Evolutionary conservation across 2,888 invertebrate genomes (phyloP).

Genomic region (Lycophotia porphyrea): DNA sequence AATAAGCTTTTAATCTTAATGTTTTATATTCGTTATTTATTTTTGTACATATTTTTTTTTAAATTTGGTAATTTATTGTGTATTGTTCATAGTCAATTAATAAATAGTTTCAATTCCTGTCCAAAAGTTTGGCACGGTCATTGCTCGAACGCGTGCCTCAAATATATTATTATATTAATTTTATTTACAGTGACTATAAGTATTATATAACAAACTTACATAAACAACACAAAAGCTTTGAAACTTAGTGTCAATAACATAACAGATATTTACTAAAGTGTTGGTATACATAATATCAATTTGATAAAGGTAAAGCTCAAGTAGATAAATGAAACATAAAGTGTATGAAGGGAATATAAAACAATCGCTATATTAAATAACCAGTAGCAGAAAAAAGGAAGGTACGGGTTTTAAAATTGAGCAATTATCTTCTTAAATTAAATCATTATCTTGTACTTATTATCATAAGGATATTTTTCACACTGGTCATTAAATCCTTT

Average conservation of each 20-base stretch:
- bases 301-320: conserved; percentile 31
- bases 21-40: conserved; percentile 72
- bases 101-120: conserved; percentile 82
- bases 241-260: conserved; percentile 23
- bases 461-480: conserved; percentile 81
- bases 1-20: conserved; percentile 67
- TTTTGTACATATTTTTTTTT: conserved; percentile 77
- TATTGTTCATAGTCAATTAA: conserved; percentile 67
- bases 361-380: conserved; percentile 33
- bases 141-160: conserved; percentile 64
- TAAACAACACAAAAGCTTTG: conserved; percentile 30
- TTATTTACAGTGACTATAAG: conserved; percentile 61
- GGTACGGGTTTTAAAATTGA: conserved; percentile 82
- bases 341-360: conserved; percentile 18
- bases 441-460: conserved; percentile 85
- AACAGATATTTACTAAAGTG: conserved; percentile 23
- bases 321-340: conserved; percentile 30
- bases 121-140: conserved; percentile 75
- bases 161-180: conserved; percentile 63
- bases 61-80: conserved; percentile 68
- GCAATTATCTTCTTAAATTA: conserved; percentile 86
- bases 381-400: conserved; percentile 56
- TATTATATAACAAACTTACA: conserved; percentile 40
- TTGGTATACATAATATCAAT: conserved; percentile 18
- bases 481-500: conserved; percentile 67